Evolutionary conservation across 2,797 vertebrate genomes (phyloP).

Genomic region (Pangasius mekongensis): DNA sequence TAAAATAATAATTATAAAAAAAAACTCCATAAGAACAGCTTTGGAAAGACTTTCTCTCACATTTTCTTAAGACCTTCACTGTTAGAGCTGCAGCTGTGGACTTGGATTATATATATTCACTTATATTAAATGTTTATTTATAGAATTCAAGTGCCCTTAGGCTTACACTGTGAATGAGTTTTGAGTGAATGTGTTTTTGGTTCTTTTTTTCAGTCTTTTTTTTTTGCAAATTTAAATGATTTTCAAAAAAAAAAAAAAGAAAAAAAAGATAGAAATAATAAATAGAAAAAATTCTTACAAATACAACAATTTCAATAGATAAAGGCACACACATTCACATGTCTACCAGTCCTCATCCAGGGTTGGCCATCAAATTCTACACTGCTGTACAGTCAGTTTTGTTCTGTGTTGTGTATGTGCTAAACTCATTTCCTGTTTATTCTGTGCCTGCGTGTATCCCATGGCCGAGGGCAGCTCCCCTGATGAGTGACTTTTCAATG

Average conservation of each 20-base stretch:
- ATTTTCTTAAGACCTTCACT: not conserved
- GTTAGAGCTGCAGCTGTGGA: not conserved
- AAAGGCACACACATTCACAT: not conserved
- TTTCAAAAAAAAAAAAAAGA: too few species aligned
- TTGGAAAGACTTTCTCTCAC: not conserved
- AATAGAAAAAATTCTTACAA: not conserved
- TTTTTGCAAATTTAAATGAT: not conserved
- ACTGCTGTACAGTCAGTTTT: not conserved
- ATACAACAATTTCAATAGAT: not conserved
- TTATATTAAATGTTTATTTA: not conserved
- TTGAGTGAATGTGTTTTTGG: not conserved
- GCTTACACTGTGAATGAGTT: not conserved
- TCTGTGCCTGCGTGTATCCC: slow-evolving; percentile 19
- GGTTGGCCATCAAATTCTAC: not conserved
- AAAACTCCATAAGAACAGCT: not conserved
- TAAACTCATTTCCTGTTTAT: slow-evolving; percentile 40
- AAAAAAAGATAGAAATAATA: too few species aligned
- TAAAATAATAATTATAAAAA: not conserved
- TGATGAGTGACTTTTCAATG: slow-evolving; percentile 42
- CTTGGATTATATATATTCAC: not conserved
- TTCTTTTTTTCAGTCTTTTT: not conserved
- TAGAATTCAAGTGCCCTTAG: not conserved
- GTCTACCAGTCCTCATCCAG: not conserved
- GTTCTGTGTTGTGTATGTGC: not conserved
- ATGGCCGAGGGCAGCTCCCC: slow-evolving; percentile 16